Evolutionary conservation across 2,797 vertebrate species (phyloP).

Genomic region (Psittacula derbiana): DNA sequence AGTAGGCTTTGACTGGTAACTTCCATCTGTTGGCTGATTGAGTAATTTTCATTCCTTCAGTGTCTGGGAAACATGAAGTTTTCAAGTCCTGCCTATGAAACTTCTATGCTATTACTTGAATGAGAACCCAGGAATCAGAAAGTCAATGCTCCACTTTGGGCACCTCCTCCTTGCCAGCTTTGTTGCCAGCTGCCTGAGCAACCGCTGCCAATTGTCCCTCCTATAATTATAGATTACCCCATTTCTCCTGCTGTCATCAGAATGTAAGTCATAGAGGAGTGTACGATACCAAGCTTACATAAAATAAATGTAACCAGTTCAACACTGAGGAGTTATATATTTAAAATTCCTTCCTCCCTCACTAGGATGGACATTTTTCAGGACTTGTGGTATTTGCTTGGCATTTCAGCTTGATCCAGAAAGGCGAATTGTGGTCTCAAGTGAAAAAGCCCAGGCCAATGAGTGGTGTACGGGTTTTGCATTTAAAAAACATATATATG

Average conservation of each 20-base stretch:
- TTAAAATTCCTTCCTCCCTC: conserved; percentile 30
- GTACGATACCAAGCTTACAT: conserved; percentile 5
- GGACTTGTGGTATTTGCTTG: not conserved
- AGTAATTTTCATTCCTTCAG: not conserved
- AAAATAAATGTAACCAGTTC: conserved; percentile 57
- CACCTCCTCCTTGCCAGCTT: conserved; percentile 26
- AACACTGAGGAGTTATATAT: conserved; percentile 7
- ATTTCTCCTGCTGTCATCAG: conserved; percentile 37
- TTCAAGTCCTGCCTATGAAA: not conserved
- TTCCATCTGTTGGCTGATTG: not conserved
- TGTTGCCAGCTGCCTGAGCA: conserved; percentile 48
- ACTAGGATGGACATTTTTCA: conserved; percentile 37
- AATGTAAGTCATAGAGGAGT: not conserved
- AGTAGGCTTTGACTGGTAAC: not conserved
- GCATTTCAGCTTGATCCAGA: not conserved
- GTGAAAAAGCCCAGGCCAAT: not conserved
- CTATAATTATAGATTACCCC: conserved; percentile 43
- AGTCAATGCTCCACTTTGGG: not conserved
- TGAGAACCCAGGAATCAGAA: conserved; percentile 24
- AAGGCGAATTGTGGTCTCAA: not conserved
- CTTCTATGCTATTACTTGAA: not conserved
- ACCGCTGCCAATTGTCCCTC: conserved; percentile 53
- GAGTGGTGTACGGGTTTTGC: not conserved
- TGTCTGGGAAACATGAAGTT: not conserved
- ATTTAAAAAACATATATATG: not conserved